These are phyloP conservation scores for Drosophila paucipuncta DNA, from an alignment of 2,888 invertebrate genomes.

Conservation along the genomic window DNA sequence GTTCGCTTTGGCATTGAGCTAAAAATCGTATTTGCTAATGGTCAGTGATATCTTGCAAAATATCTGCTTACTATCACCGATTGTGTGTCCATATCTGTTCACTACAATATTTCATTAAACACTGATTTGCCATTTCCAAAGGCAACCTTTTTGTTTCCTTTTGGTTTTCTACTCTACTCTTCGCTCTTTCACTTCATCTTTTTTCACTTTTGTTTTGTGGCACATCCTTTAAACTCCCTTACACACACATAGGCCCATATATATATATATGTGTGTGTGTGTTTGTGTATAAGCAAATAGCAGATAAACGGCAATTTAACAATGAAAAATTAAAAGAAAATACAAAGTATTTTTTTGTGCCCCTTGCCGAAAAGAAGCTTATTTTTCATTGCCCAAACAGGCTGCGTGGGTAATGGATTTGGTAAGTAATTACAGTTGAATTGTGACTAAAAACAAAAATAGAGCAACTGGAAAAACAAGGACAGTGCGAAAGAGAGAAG, in stretches of 20 bases:
- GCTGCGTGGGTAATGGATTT: conserved; percentile 53
- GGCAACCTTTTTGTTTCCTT: conserved; percentile 50
- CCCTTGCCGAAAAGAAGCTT: conserved; percentile 62
- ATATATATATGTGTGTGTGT: conserved; percentile 1
- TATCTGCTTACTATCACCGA: neutral
- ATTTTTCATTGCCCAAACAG: conserved; percentile 57
- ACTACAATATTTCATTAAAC: conserved; percentile 60
- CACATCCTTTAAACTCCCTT: conserved; percentile 55
- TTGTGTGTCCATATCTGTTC: conserved; percentile 36
- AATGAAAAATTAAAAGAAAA: conserved; percentile 82
- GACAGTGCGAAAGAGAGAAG: neutral
- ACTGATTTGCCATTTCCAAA: conserved; percentile 36
- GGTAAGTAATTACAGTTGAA: conserved; percentile 79
- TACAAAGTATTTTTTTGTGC: conserved; percentile 61
- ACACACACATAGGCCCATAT: conserved; percentile 18
- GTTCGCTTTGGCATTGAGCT: conserved; percentile 26
- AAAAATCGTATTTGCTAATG: conserved; percentile 43
- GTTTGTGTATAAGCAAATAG: conserved; percentile 50
- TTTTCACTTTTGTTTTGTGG: conserved; percentile 48
- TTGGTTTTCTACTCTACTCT: neutral
- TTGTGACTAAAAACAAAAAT: conserved; percentile 63
- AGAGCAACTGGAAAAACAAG: conserved; percentile 2
- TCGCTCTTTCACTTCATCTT: conserved; percentile 56
- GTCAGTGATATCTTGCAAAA: conserved; percentile 4
- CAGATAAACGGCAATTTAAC: conserved; percentile 79